A percentile compares a stretch with the other conserved stretches of the same genome.
Conservation (phyloP, 2,797 vertebrate species). For the Nannoperca obscura region DNA sequence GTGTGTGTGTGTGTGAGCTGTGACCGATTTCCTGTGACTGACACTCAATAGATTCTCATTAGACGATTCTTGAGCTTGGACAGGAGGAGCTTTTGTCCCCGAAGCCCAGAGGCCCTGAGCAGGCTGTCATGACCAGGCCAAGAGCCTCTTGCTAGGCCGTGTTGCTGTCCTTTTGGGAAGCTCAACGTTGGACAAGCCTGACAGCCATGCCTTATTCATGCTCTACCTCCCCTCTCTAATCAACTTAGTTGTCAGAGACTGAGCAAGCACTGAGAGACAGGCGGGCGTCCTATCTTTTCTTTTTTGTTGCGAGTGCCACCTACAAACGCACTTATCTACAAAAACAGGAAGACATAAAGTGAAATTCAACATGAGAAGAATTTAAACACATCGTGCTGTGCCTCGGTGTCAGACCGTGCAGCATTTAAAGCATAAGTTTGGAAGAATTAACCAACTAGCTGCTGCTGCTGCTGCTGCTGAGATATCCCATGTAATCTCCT, state of each 20-base stretch:
- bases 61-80: constrained; percentile 32
- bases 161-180: constrained; percentile 42
- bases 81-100: constrained; percentile 40
- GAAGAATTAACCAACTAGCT: constrained; percentile 39
- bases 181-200: constrained; percentile 30
- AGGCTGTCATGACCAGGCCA: constrained; percentile 56
- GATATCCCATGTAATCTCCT: constrained; percentile 72
- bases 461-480: constrained; percentile 8
- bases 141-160: constrained; percentile 45
- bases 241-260: constrained; percentile 41
- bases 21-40: constrained; percentile 37
- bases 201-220: constrained; percentile 64
- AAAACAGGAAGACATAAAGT: constrained; percentile 1
- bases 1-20: constrained; percentile 7
- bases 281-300: not conserved
- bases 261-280: constrained; percentile 10
- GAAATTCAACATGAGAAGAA: constrained; percentile 3
- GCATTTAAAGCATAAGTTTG: constrained; percentile 25
- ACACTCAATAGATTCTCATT: constrained; percentile 51
- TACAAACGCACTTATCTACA: constrained; percentile 22
- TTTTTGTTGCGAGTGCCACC: not conserved
- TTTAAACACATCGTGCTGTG: constrained; percentile 4
- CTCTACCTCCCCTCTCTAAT: constrained; percentile 26
- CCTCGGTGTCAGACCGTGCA: not conserved
- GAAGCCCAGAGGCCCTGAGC: constrained; percentile 48